Evolutionary conservation across 2,888 invertebrate genomes (phyloP).

Genomic region (Aphidius colemani): DNA sequence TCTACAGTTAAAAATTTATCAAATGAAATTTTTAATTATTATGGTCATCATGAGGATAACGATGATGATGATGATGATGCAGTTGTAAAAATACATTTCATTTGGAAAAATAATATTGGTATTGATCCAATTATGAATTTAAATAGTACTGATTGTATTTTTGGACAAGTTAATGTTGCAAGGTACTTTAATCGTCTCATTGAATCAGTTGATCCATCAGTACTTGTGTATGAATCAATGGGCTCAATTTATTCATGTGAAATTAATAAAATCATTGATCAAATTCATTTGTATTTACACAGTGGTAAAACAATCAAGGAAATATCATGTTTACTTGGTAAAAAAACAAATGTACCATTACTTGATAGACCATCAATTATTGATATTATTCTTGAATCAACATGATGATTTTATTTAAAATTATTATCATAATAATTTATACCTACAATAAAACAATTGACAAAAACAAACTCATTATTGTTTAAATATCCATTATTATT

Average conservation of each 20-base stretch:
- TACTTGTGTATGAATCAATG: conserved; percentile 49
- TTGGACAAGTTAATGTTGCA: conserved; percentile 54
- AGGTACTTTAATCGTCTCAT: conserved; percentile 55
- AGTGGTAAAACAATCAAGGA: conserved; percentile 23
- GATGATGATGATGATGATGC: conserved; percentile 5
- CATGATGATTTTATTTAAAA: too few relatives aligned
- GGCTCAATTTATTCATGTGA: conserved; percentile 47
- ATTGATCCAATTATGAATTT: conserved; percentile 46
- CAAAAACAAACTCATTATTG: too few relatives aligned
- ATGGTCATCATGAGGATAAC: conserved; percentile 33
- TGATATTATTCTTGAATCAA: conserved; percentile 45
- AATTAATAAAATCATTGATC: conserved; percentile 48
- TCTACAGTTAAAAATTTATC: conserved; percentile 43
- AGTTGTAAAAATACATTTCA: conserved; percentile 43
- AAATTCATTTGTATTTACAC: conserved; percentile 42
- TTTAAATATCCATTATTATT: too few relatives aligned
- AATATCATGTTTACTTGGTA: conserved; percentile 9
- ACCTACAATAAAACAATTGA: conserved; percentile 2
- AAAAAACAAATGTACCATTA: conserved; percentile 30
- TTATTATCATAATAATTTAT: background rate
- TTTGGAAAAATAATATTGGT: conserved; percentile 50
- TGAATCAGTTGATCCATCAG: conserved; percentile 41
- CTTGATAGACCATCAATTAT: conserved; percentile 46
- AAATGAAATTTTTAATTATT: conserved; percentile 39
- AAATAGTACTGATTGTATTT: conserved; percentile 40